A percentile compares a stretch with the other conserved stretches of the same genome.
These are phyloP conservation scores for Mastigias papua DNA, from an alignment of 30 jellyfish, hydroid and myxozoan genomes.

Conservation along the genomic window DNA sequence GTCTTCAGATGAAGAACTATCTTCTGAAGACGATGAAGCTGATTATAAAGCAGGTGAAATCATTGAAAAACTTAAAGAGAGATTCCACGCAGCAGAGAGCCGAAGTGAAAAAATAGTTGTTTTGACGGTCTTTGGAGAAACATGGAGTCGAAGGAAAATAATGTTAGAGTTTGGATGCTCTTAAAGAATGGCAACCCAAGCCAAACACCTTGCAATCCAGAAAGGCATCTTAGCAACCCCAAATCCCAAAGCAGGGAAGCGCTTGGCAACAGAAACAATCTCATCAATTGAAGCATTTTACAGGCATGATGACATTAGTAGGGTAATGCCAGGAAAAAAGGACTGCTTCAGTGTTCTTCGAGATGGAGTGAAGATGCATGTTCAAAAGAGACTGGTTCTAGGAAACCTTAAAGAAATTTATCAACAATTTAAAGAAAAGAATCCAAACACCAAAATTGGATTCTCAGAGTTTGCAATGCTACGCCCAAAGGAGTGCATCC, in stretches of 20 bases:
- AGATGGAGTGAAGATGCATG: constrained; percentile 17
- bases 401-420: constrained; percentile 35
- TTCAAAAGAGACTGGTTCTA: constrained; percentile 35
- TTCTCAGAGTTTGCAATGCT: constrained; percentile 50
- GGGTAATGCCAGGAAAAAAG: constrained; percentile 68
- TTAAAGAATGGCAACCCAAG: constrained; percentile 60
- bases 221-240: constrained; percentile 61
- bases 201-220: constrained; percentile 51
- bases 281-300: background rate
- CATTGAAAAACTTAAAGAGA: background rate
- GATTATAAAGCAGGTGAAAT: background rate
- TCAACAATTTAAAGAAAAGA: constrained; percentile 11
- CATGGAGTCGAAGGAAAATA: constrained; percentile 49
- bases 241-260: constrained; percentile 26
- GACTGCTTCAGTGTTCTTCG: constrained; percentile 11
- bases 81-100: background rate
- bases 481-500: constrained; percentile 69
- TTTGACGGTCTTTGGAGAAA: constrained; percentile 25
- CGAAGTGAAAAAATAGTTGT: constrained; percentile 43
- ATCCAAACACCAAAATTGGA: constrained; percentile 11
- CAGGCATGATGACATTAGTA: constrained; percentile 26
- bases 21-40: background rate
- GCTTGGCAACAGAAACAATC: background rate
- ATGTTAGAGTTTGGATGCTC: constrained; percentile 28
- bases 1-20: background rate